Evolutionary conservation across 2,797 vertebrate genomes (phyloP).

Genomic region (Bryconaethiops microstoma): DNA sequence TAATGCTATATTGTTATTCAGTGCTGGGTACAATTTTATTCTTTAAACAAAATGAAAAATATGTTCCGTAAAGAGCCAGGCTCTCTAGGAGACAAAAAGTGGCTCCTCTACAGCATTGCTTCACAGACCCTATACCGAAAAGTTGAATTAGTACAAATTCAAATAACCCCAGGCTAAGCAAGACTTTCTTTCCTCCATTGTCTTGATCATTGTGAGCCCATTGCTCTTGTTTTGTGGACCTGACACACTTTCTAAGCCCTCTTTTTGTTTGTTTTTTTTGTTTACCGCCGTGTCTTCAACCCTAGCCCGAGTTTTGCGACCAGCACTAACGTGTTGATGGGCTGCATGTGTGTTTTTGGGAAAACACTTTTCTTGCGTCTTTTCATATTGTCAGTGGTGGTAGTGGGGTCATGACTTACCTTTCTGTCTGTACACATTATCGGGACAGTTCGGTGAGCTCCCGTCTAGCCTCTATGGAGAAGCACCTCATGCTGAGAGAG

Average conservation of each 20-base stretch:
- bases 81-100: no score
- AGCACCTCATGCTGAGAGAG: constrained; percentile 68
- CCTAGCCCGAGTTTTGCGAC: constrained; percentile 7
- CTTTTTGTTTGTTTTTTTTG: constrained; percentile 7
- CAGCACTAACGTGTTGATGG: constrained; percentile 6
- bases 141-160: neutral
- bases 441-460: constrained; percentile 43
- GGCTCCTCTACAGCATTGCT: no score
- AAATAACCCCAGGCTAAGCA: neutral
- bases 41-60: neutral
- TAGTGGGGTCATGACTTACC: constrained; percentile 36
- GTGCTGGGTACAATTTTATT: no score
- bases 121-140: no score
- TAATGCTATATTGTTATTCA: neutral
- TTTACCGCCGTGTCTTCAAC: constrained; percentile 1
- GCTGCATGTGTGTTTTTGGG: constrained; percentile 7
- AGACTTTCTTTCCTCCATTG: neutral
- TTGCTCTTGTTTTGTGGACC: no score
- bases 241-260: neutral
- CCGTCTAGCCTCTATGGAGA: constrained; percentile 58
- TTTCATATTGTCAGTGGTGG: constrained; percentile 32
- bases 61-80: no score
- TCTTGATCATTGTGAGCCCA: neutral
- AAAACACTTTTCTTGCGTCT: constrained; percentile 47
- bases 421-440: constrained; percentile 46